Conservation (phyloP, 2,888 invertebrate genomes). For the Drosophila infuscata region DNA sequence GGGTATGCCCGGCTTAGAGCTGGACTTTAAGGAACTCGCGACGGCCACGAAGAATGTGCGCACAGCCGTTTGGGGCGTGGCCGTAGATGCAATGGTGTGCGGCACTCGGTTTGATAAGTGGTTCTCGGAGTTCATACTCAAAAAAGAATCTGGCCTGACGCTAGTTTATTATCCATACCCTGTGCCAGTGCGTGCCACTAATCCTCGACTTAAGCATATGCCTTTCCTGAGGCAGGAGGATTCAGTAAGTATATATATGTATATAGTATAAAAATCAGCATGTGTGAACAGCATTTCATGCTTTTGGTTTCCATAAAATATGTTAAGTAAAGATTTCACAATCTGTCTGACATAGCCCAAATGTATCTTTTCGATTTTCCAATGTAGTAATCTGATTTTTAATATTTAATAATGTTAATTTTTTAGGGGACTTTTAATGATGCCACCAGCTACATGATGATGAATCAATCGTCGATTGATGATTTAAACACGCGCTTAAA, state of each 20-base stretch:
- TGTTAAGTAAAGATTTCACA: neutral
- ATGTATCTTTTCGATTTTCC: neutral
- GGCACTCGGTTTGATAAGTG: slow-evolving; percentile 90
- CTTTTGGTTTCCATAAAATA: neutral
- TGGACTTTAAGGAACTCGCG: slow-evolving; percentile 84
- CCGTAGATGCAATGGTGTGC: slow-evolving; percentile 89
- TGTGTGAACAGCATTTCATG: neutral
- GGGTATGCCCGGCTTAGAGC: slow-evolving; percentile 86
- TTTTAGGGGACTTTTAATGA: slow-evolving; percentile 88
- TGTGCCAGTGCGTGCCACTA: slow-evolving; percentile 75
- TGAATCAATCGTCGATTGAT: slow-evolving; percentile 88
- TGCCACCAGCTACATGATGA: slow-evolving; percentile 88
- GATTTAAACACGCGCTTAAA: slow-evolving; percentile 88
- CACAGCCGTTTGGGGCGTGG: slow-evolving; percentile 87
- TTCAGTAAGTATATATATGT: slow-evolving; percentile 63
- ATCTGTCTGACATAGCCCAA: neutral
- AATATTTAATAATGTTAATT: neutral
- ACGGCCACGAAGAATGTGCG: slow-evolving; percentile 74
- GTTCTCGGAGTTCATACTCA: slow-evolving; percentile 87
- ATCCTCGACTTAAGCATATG: slow-evolving; percentile 72
- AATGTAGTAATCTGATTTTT: too few relatives aligned
- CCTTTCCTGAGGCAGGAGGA: slow-evolving; percentile 71
- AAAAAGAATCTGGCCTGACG: slow-evolving; percentile 86
- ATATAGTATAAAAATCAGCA: neutral
- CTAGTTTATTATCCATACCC: slow-evolving; percentile 88